A percentile compares a stretch with the other conserved stretches of the same genome.
Conservation (phyloP, 2,113 vertebrate species). For the Malurus melanocephalus region DNA sequence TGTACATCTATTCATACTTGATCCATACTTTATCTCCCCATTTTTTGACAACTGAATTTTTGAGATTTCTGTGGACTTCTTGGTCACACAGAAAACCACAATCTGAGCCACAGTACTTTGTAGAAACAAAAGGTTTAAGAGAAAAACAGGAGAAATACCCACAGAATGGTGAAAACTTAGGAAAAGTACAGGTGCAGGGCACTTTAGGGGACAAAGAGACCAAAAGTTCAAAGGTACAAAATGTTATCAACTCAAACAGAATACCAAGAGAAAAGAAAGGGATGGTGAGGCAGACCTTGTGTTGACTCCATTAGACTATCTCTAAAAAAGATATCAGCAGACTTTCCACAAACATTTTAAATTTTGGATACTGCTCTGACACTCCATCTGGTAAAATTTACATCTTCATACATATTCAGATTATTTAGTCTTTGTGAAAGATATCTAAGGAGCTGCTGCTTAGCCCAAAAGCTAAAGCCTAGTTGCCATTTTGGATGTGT, state of each 20-base stretch:
- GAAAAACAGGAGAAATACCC: background rate
- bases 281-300: background rate
- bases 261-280: background rate
- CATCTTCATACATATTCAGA: background rate
- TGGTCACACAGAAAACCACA: background rate
- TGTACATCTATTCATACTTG: background rate
- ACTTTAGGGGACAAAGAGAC: background rate
- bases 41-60: background rate
- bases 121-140: background rate
- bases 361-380: background rate
- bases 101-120: background rate
- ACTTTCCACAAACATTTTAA: background rate
- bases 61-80: background rate
- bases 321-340: background rate
- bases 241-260: background rate
- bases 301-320: accelerated
- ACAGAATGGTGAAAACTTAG: background rate
- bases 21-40: background rate
- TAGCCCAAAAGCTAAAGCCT: background rate
- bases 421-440: background rate
- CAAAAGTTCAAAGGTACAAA: background rate
- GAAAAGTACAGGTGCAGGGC: background rate
- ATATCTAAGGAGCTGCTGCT: background rate
- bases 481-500: accelerated
- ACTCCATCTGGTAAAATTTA: background rate